Percentiles rank a stretch among this genome's conserved stretches.
Evolutionary conservation across 2,113 vertebrate genomes (phyloP).

Genomic region (Gobiocypris rarus): DNA sequence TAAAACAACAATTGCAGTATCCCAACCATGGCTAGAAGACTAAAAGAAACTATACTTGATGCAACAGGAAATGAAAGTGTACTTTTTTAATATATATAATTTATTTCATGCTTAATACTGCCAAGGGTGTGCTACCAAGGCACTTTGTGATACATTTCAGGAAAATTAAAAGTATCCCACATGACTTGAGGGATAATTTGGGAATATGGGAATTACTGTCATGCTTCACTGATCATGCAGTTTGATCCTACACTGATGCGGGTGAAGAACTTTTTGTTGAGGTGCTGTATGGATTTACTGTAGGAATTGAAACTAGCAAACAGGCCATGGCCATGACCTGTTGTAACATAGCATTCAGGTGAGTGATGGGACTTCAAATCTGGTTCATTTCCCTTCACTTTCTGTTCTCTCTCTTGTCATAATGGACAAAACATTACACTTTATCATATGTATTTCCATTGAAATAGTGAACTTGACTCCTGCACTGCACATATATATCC

Average conservation of each 20-base stretch:
- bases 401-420: neutral
- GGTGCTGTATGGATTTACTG: neutral
- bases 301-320: neutral
- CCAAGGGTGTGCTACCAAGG: neutral
- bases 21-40: constrained; percentile 62
- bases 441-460: neutral
- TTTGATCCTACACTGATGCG: constrained; percentile 17
- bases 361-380: constrained; percentile 15
- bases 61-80: neutral
- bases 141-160: neutral
- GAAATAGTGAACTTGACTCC: neutral
- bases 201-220: neutral
- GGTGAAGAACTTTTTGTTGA: constrained; percentile 3
- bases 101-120: neutral
- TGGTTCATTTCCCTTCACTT: constrained; percentile 16
- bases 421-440: neutral
- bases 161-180: neutral
- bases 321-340: constrained; percentile 15
- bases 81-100: neutral
- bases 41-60: constrained; percentile 59
- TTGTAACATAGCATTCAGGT: neutral
- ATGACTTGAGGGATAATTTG: neutral
- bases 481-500: neutral
- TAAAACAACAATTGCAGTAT: constrained; percentile 70
- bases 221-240: constrained; percentile 16